phyloP scores from a whole-genome alignment of 2,888 invertebrate genomes.

The Folsomia candida region DNA sequence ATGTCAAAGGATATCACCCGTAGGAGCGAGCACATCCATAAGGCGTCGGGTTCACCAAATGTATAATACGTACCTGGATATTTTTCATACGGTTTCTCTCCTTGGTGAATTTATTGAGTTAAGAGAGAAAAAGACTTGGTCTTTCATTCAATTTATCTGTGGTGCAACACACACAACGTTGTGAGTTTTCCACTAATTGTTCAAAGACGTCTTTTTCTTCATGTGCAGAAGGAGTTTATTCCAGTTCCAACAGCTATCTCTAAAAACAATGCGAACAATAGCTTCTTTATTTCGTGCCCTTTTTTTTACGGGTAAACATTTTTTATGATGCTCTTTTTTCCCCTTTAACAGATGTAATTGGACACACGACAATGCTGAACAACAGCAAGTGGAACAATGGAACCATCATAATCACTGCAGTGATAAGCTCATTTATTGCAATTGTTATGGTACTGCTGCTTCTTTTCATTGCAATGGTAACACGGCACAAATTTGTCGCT shows the following conservation, averaged over 20 bases:
- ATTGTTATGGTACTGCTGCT: conserved; percentile 46
- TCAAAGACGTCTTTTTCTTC: neutral
- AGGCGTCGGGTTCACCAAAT: neutral
- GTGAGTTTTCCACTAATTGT: neutral
- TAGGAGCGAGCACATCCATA: neutral
- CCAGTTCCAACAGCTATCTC: no score
- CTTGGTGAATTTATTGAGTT: conserved; percentile 7
- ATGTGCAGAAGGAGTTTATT: neutral
- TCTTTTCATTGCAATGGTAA: conserved; percentile 43
- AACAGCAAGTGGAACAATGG: conserved; percentile 45
- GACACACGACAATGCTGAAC: conserved; percentile 28
- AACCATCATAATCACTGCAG: conserved; percentile 48
- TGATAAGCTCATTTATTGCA: conserved; percentile 48
- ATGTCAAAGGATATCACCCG: conserved; percentile 17
- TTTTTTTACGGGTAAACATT: neutral
- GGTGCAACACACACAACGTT: neutral
- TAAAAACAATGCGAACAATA: neutral
- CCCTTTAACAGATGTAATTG: conserved; percentile 21
- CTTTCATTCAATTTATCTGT: neutral
- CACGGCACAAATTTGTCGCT: conserved; percentile 40
- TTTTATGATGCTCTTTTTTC: neutral
- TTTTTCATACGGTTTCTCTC: neutral
- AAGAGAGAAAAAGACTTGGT: conserved; percentile 16
- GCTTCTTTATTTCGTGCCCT: neutral
- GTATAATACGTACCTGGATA: neutral